Base-by-base conservation (phyloP, 2,113 vertebrate species). In the Gnathonemus echidnorhynchus region DNA sequence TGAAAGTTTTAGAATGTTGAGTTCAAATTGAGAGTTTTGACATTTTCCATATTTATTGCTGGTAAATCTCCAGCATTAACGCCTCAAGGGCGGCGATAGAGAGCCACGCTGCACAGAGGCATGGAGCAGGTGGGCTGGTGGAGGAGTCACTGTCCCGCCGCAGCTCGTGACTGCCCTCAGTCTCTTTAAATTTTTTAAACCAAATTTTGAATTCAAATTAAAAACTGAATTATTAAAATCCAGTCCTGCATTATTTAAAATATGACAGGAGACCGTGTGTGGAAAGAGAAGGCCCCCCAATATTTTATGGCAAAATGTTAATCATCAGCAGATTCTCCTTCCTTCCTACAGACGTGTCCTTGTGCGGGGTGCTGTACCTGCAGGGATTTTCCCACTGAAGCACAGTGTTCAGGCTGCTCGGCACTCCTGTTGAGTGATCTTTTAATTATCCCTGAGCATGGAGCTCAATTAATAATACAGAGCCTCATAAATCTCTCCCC, bases 151-250 rank as follows among this genome's bases (percentile, higher is more conserved):
- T 74, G 66, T 10, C 66, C 9, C 6, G 13, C 11, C 4, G 4
- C n/a, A 50, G 8, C 45, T 53, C 31, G 9, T 49, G 49, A 53
- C 49, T 15, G 8, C 21, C 13, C 46, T 27, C 5, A 5, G n/a
- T 31, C n/a, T 7, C 31, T 87, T 87, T 87, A 2, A 56, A 87
- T 87, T 52, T 86, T 62, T 53, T 53, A 53, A 87, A 87, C 48
- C n/a, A 35, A 87, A 87, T 53, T 87, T 87, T 53, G 49, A 56
- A 87, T 53, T 53, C 48, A 87, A 42, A 87, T 87, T 87, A 87
- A 87, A 53, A 87, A 87, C 86, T 87, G 49, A 87, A 87, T 87
- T 56, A 87, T 87, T 87, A 87, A 87, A 87, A 53, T 87, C 48
- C 31, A 87, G 24, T 53, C 86, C 5, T 87, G n/a, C 31, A 87